Percentiles rank a stretch among this genome's conserved stretches.
phyloP scores from a whole-genome alignment of 2,797 vertebrate genomes.

The Garrulus glandarius region DNA sequence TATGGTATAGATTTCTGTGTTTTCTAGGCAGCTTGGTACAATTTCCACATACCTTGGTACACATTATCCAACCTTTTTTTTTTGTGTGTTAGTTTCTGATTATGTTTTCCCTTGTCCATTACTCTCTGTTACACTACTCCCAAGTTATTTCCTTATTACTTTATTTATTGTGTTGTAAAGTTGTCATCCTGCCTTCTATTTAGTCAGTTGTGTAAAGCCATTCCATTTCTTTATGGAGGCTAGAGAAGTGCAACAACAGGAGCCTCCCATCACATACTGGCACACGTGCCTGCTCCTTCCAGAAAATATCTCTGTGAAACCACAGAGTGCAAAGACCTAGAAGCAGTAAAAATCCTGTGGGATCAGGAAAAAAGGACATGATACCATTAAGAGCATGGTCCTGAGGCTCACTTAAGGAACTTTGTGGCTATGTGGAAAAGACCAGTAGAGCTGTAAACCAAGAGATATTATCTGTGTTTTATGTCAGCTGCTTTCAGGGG shows the following conservation, averaged over 20 bases:
- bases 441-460: neutral
- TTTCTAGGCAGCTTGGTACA: neutral
- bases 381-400: rapidly evolving
- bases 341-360: neutral
- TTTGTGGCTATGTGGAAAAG: neutral
- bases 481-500: neutral
- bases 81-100: neutral
- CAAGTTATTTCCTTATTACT: neutral
- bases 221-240: neutral
- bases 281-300: neutral
- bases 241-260: neutral
- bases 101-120: neutral
- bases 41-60: neutral
- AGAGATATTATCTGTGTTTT: neutral
- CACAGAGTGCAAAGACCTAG: neutral
- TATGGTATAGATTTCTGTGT: neutral
- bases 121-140: neutral
- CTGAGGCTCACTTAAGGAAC: neutral
- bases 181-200: neutral
- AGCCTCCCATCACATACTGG: neutral
- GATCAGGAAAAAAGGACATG: neutral
- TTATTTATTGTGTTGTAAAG: neutral
- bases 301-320: neutral
- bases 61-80: neutral
- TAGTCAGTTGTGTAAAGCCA: neutral